phyloP scores from a whole-genome alignment of 2,113 vertebrate genomes.

The Brienomyrus longianalis region DNA sequence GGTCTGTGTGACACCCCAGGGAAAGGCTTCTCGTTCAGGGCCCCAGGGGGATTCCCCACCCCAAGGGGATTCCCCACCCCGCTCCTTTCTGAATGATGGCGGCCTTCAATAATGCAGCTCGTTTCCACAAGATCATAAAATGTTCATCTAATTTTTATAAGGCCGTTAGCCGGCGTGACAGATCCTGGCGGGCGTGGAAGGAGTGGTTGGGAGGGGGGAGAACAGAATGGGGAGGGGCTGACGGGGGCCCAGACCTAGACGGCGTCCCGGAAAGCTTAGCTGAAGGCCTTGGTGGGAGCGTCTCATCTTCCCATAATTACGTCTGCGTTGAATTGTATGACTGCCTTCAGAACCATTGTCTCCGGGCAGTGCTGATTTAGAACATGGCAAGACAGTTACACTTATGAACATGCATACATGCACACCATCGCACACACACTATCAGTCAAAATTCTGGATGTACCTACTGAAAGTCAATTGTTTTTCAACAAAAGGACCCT shows the following conservation, averaged over 20 bases:
- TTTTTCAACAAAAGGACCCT: background rate
- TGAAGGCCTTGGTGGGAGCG: background rate
- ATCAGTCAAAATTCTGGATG: background rate
- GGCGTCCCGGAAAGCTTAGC: background rate
- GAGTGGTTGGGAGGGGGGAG: background rate
- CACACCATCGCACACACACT: background rate
- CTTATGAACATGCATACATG: background rate
- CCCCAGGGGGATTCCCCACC: background rate
- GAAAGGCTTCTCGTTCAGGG: background rate
- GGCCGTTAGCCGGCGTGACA: conserved; percentile 50
- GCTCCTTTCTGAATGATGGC: conserved; percentile 48
- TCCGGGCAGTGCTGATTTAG: background rate
- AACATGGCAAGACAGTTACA: background rate
- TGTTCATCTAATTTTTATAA: conserved; percentile 67
- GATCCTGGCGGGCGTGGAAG: conserved; percentile 36
- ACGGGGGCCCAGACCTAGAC: background rate
- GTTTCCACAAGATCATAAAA: conserved; percentile 69
- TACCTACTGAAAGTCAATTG: background rate
- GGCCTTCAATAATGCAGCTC: conserved; percentile 68
- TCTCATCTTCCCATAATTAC: background rate
- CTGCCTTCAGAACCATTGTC: background rate
- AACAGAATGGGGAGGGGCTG: background rate
- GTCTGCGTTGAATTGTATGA: background rate
- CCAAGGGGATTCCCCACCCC: conserved; percentile 24
- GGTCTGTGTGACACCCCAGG: background rate